Base-by-base conservation (phyloP, 2,113 vertebrate species). In the Lepus americanus region DNA sequence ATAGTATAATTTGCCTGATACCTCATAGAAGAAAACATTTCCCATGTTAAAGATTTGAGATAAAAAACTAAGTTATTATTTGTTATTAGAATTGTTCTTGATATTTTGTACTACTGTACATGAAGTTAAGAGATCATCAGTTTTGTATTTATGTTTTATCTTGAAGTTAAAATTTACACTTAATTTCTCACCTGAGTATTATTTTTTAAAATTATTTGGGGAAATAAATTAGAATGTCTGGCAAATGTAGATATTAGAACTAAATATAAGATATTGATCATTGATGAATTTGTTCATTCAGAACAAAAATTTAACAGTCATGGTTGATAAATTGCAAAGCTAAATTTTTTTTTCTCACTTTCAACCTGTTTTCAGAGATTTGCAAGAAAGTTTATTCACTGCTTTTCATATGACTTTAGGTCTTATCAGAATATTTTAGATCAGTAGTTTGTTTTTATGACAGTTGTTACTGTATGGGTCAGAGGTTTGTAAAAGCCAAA, bases 271-370 rank as follows among this genome's bases (percentile, higher is more conserved):
- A 96, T 69, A 55, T 77, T 59, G 22, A 64, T 82, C 27, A 64
- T 55, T 81, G 33, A 80, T 94, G 19, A 7, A 67, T 90, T 93
- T 69, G 74, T 85, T 96, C 17, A 86, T 44, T 89, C 13, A 67
- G 12, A 95, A 93, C 70, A 95, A 64, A 95, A 94, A 6, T 83
- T 92, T 93, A 67, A 89, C 81, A 84, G 16, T 86, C 25, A 31
- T 23, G 9, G 39, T 77, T 94, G 36, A 78, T 94, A 81, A 8
- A 63, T 31, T 89, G 3, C 20, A 91, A 93, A 93, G 25, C 17
- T 87, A 55, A 78, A 49, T 73, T 36, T 79, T 88, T 12, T 36
- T 89, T 72, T 88, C 78, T 55, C 20, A 79, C 53, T 93, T 83
- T 82, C 1, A 79, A 13, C 31, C 33, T 91, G 94, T 89, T 29